Evolutionary conservation across 2,888 invertebrate genomes (phyloP), one percentile per base, ranked within the genome.

Genomic region (Chouioia cunea): DNA sequence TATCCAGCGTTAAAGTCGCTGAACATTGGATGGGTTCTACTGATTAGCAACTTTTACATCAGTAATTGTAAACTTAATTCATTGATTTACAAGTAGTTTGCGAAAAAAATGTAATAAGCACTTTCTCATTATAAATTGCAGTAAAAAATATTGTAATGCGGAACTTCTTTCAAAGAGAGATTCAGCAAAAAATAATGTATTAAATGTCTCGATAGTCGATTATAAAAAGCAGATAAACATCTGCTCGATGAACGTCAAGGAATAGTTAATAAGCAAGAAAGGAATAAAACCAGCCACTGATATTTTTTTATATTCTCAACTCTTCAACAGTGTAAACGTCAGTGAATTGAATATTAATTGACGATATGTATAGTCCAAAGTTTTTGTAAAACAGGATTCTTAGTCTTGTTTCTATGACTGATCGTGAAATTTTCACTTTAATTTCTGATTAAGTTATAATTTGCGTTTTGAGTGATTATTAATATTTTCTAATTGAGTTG

Each of bases 151-250:
- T 62, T 27, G n/a, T 56, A 56, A 57, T 62, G 20, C 18, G 23
- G 27, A 1, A 4, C 23, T 44, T 60, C n/a, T 46, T 54, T 16
- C 15, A 2, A 27, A 0, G 27, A 36, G 4, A 43, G 6, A 14
- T 10, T 3, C 1, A 18, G 56, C n/a, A 46, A 59, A 64, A 59
- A 70, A 48, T 15, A 12, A 52, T 46, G 23, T 10, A 46, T 44
- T 15, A n/a, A 57, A 43, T 36, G 15, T 16, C 44, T 50, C n/a
- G 54, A 22, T 54, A 53, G 20, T 22, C 4, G 16, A 43, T 2
- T 2, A 54, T 46, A 70, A 70, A 65, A 65, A 70, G 22, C 54
- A 43, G 54, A 59, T 54, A 22, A 70, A 47, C 43, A 15, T 69
- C 44, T 54, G 36, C 47, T 58, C 14, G 27, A 16, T 27, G 4